These are phyloP conservation scores for Drosophila mercatorum DNA, from an alignment of 2,888 invertebrate species.

Conservation along the genomic window DNA sequence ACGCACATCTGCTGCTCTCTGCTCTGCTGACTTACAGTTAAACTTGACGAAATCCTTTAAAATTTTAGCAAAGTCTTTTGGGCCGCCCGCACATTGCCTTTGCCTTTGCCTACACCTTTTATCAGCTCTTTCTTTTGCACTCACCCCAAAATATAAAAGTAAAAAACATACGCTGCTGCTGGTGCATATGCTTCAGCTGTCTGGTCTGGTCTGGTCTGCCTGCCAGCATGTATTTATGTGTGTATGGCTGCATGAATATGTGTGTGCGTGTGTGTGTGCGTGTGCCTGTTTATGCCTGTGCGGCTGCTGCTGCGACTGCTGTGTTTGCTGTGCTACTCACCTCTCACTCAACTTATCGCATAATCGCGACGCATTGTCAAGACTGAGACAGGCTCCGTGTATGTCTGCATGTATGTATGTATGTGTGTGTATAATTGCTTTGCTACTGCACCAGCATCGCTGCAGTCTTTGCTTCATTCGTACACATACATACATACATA, in stretches of 20 bases:
- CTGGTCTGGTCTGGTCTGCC: slow-evolving; percentile 24
- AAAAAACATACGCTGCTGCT: slow-evolving; percentile 23
- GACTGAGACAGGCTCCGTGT: slow-evolving; percentile 44
- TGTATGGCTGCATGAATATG: neutral
- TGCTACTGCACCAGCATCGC: slow-evolving; percentile 23
- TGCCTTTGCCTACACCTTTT: slow-evolving; percentile 41
- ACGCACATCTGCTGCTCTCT: neutral
- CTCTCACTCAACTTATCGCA: slow-evolving; percentile 72
- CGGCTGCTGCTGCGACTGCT: slow-evolving; percentile 17
- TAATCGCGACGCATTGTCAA: slow-evolving; percentile 78
- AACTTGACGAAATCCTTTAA: slow-evolving; percentile 46
- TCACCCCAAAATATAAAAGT: slow-evolving; percentile 1
- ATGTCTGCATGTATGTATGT: neutral
- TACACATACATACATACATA: neutral
- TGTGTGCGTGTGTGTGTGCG: slow-evolving; percentile 6
- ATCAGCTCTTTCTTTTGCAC: slow-evolving; percentile 20
- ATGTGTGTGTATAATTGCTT: slow-evolving; percentile 27
- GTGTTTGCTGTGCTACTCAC: slow-evolving; percentile 35
- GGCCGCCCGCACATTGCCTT: slow-evolving; percentile 31
- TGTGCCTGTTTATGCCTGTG: slow-evolving; percentile 21
- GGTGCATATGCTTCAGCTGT: slow-evolving; percentile 52
- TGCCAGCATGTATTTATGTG: slow-evolving; percentile 7
- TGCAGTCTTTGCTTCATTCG: slow-evolving; percentile 48
- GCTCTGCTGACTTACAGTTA: slow-evolving; percentile 10
- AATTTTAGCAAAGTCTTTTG: slow-evolving; percentile 35